Evolutionary conservation across 2,797 vertebrate genomes (phyloP).

Genomic region (Notolepis coatsorum): DNA sequence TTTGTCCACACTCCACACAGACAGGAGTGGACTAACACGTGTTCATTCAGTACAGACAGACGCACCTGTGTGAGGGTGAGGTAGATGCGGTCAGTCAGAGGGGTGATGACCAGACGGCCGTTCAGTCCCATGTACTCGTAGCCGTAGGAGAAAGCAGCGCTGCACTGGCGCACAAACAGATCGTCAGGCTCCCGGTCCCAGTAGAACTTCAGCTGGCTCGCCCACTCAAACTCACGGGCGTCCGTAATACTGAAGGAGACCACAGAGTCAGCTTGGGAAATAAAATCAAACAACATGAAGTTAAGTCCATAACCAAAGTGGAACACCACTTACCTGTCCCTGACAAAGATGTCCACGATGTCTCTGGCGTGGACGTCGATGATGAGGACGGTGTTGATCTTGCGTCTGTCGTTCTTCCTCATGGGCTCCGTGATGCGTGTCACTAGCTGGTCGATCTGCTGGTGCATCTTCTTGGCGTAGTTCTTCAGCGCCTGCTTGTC

Average conservation of each 20-base stretch:
- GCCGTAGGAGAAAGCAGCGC: slow-evolving; percentile 90
- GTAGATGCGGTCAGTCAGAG: slow-evolving; percentile 96
- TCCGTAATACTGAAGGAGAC: slow-evolving; percentile 87
- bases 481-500: slow-evolving; percentile 90
- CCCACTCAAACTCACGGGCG: slow-evolving; percentile 94
- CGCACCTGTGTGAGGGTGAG: slow-evolving; percentile 96
- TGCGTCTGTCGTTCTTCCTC: slow-evolving; percentile 90
- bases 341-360: slow-evolving; percentile 91
- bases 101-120: slow-evolving; percentile 95
- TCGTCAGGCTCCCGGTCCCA: slow-evolving; percentile 89
- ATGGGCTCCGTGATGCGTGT: slow-evolving; percentile 86
- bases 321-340: slow-evolving; percentile 83
- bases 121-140: slow-evolving; percentile 99
- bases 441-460: slow-evolving; percentile 92
- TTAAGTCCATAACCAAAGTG: background rate
- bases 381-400: slow-evolving; percentile 95
- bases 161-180: slow-evolving; percentile 92
- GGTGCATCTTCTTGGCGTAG: slow-evolving; percentile 91
- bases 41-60: too few relatives aligned
- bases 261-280: background rate
- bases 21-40: too few relatives aligned
- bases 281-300: background rate
- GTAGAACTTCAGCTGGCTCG: slow-evolving; percentile 96
- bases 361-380: slow-evolving; percentile 97
- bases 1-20: too few relatives aligned